Percentiles rank a stretch among this genome's conserved stretches.
These are phyloP conservation scores for Galerucella pusilla DNA, from an alignment of 2,888 invertebrate genomes.

Conservation along the genomic window DNA sequence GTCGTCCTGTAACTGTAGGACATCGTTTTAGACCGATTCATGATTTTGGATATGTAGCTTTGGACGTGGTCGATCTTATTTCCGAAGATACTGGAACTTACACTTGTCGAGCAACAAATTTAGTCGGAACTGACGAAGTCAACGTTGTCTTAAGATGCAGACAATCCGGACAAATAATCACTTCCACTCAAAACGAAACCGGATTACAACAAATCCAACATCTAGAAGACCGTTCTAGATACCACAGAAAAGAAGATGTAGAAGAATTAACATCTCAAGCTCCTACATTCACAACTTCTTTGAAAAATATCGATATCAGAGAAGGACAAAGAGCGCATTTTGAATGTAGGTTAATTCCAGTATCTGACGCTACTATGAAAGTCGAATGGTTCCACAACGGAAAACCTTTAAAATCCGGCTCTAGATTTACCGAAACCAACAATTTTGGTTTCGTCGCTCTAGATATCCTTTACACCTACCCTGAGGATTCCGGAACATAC, in stretches of 20 bases:
- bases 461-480: slow-evolving; percentile 94
- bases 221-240: slow-evolving; percentile 85
- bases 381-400: slow-evolving; percentile 97
- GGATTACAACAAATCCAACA: slow-evolving; percentile 91
- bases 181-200: slow-evolving; percentile 87
- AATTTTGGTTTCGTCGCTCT: slow-evolving; percentile 98
- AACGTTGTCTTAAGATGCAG: slow-evolving; percentile 78
- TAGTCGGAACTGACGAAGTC: slow-evolving; percentile 89
- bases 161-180: slow-evolving; percentile 83
- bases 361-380: slow-evolving; percentile 92
- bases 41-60: slow-evolving; percentile 97
- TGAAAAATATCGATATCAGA: slow-evolving; percentile 91
- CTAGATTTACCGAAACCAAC: slow-evolving; percentile 94
- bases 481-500: slow-evolving; percentile 96
- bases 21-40: slow-evolving; percentile 96
- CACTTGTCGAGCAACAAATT: slow-evolving; percentile 92
- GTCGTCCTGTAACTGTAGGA: slow-evolving; percentile 91
- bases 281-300: slow-evolving; percentile 91
- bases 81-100: slow-evolving; percentile 96
- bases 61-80: slow-evolving; percentile 95
- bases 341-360: slow-evolving; percentile 93
- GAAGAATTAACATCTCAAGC: slow-evolving; percentile 91
- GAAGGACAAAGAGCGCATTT: slow-evolving; percentile 96
- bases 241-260: slow-evolving; percentile 77
- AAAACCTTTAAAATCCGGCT: slow-evolving; percentile 89